These are phyloP conservation scores for Pollenia labialis DNA, from an alignment of 2,888 invertebrate species.

Conservation along the genomic window DNA sequence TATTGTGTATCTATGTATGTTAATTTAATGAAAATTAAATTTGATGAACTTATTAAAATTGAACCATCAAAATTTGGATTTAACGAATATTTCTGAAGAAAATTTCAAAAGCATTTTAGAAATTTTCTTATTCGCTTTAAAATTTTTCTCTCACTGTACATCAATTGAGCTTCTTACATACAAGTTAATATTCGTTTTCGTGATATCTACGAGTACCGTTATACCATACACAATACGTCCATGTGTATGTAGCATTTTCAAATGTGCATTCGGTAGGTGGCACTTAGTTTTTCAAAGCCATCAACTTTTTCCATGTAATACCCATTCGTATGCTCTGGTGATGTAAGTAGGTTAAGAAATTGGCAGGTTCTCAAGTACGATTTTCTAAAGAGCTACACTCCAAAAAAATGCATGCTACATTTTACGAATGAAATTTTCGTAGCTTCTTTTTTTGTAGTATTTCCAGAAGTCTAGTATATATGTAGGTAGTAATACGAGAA, in stretches of 20 bases:
- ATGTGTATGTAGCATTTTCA: background rate
- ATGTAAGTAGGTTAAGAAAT: constrained; percentile 55
- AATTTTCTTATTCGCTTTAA: too few species aligned
- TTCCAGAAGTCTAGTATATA: too few species aligned
- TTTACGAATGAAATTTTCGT: too few species aligned
- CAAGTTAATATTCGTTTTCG: background rate
- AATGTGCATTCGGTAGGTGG: background rate
- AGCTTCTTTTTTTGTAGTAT: too few species aligned
- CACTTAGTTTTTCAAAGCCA: background rate
- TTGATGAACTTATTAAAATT: too few species aligned
- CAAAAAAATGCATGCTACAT: too few species aligned
- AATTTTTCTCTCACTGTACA: background rate
- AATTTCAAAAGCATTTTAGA: too few species aligned
- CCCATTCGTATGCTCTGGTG: background rate
- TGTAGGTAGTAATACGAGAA: too few species aligned
- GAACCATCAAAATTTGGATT: too few species aligned
- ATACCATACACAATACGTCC: background rate
- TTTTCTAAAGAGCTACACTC: background rate
- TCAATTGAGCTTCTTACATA: background rate
- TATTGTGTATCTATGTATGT: too few species aligned
- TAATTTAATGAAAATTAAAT: too few species aligned
- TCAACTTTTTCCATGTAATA: background rate
- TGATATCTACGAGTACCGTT: background rate
- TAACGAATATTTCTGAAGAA: too few species aligned
- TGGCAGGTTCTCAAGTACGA: constrained; percentile 63